Evolutionary conservation across 2,113 vertebrate species (phyloP).

Genomic region (Dasypus novemcinctus): DNA sequence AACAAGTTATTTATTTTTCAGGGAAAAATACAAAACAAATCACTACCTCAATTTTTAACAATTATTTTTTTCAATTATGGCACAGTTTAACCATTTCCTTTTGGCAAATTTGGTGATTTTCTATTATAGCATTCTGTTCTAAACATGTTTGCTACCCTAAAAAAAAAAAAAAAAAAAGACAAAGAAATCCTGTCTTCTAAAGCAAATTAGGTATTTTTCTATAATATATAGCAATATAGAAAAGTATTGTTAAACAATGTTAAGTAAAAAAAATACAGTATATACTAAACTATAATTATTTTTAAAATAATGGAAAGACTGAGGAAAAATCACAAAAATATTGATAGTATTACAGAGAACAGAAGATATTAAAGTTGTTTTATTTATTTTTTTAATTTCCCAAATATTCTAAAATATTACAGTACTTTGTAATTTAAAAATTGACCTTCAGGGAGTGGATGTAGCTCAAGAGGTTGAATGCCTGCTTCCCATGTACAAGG

Average conservation of each 20-base stretch:
- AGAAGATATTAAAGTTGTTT: not conserved
- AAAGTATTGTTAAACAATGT: slow-evolving; percentile 1
- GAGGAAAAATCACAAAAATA: not conserved
- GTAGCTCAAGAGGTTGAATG: too few species aligned
- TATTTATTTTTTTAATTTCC: not conserved
- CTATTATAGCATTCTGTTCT: not conserved
- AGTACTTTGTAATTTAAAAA: slow-evolving; percentile 30
- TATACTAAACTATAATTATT: not conserved
- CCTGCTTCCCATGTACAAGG: too few species aligned
- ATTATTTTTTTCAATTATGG: not conserved
- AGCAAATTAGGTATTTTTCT: not conserved
- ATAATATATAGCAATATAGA: not conserved
- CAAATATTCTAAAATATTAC: not conserved
- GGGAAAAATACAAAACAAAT: not conserved
- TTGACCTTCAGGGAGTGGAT: not conserved
- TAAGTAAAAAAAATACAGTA: not conserved
- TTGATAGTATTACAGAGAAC: not conserved
- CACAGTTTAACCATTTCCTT: not conserved
- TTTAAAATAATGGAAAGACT: not conserved
- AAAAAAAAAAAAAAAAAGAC: too few species aligned
- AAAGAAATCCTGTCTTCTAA: too few species aligned
- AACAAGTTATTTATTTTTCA: not conserved
- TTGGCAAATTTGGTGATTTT: not conserved
- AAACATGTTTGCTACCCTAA: not conserved
- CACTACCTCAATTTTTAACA: not conserved